These are phyloP conservation scores for Stomorhina lunata DNA, from an alignment of 2,888 invertebrate genomes.

Conservation along the genomic window DNA sequence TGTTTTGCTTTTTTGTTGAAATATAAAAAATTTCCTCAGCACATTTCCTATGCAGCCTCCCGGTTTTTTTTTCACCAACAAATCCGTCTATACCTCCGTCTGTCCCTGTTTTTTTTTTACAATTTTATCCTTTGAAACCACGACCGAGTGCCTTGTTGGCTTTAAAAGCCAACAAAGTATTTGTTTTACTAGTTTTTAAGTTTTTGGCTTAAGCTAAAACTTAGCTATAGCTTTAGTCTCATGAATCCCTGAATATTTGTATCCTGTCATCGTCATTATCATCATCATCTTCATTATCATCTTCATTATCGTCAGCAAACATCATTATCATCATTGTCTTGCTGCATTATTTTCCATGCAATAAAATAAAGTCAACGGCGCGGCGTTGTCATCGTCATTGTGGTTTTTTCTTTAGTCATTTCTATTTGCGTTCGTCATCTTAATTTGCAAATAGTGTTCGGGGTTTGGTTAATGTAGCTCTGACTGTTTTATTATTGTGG, in stretches of 20 bases:
- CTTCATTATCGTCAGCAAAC: too few relatives aligned
- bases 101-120: constrained; percentile 13
- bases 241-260: constrained; percentile 60
- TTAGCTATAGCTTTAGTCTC: background rate
- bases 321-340: too few relatives aligned
- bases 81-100: too few relatives aligned
- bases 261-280: too few relatives aligned
- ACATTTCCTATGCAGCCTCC: constrained; percentile 29
- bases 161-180: constrained; percentile 58
- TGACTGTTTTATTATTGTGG: background rate
- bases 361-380: constrained; percentile 25
- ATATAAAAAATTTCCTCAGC: background rate
- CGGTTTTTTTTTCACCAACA: constrained; percentile 25
- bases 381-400: too few relatives aligned
- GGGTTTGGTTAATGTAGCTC: background rate
- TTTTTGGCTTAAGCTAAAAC: constrained; percentile 33
- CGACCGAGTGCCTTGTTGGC: constrained; percentile 49
- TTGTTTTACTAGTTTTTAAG: constrained; percentile 39
- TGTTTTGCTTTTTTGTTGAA: constrained; percentile 11
- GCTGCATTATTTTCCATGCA: constrained; percentile 56
- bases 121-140: constrained; percentile 39
- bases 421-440: background rate
- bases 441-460: background rate
- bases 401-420: background rate
- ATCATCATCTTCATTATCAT: too few relatives aligned